Conservation (phyloP, 2,113 vertebrate genomes). For the Xyliphius kryptos region DNA sequence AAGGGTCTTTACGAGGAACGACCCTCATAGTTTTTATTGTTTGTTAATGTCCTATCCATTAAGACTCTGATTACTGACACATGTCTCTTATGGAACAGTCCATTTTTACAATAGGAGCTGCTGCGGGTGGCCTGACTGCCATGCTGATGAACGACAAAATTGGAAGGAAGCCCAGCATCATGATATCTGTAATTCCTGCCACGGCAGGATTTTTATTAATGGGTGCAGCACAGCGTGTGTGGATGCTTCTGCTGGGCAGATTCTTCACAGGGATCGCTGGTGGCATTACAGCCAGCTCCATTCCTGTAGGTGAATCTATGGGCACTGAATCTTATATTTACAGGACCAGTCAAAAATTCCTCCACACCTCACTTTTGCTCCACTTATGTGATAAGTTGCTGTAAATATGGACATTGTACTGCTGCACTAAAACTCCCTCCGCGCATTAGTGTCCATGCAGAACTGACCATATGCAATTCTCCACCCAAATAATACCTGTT, state of each 20-base stretch:
- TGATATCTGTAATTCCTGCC: constrained; percentile 79
- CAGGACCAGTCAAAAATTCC: too few relatives aligned
- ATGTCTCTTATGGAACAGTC: constrained; percentile 52
- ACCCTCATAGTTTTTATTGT: neutral
- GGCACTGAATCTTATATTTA: too few relatives aligned
- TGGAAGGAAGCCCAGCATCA: constrained; percentile 89
- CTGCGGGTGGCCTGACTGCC: constrained; percentile 74
- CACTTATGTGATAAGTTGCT: too few relatives aligned
- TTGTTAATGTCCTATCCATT: neutral
- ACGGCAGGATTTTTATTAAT: constrained; percentile 73
- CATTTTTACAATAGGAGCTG: constrained; percentile 78
- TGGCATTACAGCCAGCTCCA: constrained; percentile 80
- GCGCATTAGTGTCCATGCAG: too few relatives aligned
- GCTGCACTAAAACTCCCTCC: too few relatives aligned
- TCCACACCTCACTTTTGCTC: too few relatives aligned
- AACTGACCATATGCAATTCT: too few relatives aligned
- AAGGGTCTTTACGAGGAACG: too few relatives aligned
- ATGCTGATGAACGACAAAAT: constrained; percentile 84
- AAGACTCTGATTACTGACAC: neutral
- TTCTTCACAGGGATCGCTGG: constrained; percentile 79
- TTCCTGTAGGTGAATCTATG: constrained; percentile 71
- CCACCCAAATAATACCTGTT: too few relatives aligned
- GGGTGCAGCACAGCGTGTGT: constrained; percentile 66
- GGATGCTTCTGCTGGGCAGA: constrained; percentile 82
- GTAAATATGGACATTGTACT: too few relatives aligned